A percentile compares a stretch with the other conserved stretches of the same genome.
These are phyloP conservation scores for Nesidiocoris tenuis DNA, from an alignment of 2,888 invertebrate genomes.

Conservation along the genomic window DNA sequence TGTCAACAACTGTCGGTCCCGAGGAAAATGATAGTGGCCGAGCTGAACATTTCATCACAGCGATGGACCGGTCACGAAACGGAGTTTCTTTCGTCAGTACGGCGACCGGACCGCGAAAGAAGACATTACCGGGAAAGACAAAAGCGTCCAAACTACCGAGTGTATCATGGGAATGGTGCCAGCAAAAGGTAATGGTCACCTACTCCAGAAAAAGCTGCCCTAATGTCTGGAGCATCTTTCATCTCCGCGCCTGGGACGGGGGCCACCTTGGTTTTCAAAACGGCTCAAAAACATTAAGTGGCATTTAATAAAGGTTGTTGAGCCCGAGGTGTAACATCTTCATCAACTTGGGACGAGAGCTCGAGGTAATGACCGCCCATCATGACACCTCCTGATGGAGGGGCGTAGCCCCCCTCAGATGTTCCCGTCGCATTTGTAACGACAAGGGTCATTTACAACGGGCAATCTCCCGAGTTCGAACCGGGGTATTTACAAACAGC, in stretches of 20 bases:
- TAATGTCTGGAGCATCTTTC: constrained; percentile 37
- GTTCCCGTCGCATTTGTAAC: constrained; percentile 35
- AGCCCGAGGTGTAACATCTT: constrained; percentile 35
- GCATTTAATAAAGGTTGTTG: constrained; percentile 43
- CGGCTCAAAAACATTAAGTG: constrained; percentile 40
- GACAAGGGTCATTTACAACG: constrained; percentile 41
- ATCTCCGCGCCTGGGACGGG: not conserved
- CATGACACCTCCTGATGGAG: constrained; percentile 41
- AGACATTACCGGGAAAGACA: constrained; percentile 32
- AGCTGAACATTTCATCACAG: not conserved
- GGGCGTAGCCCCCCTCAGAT: constrained; percentile 17
- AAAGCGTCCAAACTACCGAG: constrained; percentile 28
- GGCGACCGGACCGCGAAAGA: constrained; percentile 3
- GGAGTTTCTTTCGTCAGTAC: constrained; percentile 12
- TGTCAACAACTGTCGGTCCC: not conserved
- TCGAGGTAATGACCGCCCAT: constrained; percentile 38
- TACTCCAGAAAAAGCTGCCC: constrained; percentile 40
- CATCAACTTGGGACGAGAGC: constrained; percentile 18
- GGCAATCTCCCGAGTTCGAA: constrained; percentile 33
- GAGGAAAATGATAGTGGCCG: not conserved
- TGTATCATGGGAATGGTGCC: constrained; percentile 33
- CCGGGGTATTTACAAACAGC: constrained; percentile 42
- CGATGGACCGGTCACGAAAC: constrained; percentile 35
- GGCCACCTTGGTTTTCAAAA: constrained; percentile 4
- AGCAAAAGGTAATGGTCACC: constrained; percentile 35